Evolutionary conservation across 2,113 vertebrate species (phyloP), one percentile per base, ranked within the genome.

Genomic region (Sinocyclocheilus rhinocerous): DNA sequence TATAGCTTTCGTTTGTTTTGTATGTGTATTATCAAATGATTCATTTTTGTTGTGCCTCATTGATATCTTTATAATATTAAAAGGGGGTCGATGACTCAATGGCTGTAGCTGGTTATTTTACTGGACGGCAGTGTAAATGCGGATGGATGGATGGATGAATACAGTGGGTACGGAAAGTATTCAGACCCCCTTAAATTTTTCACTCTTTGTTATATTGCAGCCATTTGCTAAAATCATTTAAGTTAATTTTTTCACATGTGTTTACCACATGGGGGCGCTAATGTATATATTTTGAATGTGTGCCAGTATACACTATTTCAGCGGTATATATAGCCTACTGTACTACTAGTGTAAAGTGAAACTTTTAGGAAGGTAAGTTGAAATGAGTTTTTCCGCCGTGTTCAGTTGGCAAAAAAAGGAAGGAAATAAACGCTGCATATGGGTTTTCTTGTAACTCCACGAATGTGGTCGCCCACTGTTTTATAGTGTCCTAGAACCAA

Each of bases 51-150:
- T 88, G 83, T 89, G 83, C 13, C 67, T 86, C 70, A 61, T 81
- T 84, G 78, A 85, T 88, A 69, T 91, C 86, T 86, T 87, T 88
- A 90, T 83, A 73, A 50, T 86, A 94, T 92, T 94, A 95, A 94
- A 94, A 84, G 36, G 22, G 48, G 73, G 89, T 84, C 91, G 89
- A 91, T 79, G 39, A 85, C 76, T 90, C 61, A 89, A 39, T 11
- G 48, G 29, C 24, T 48, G 87, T n/a, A 59, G 1, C 39, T 22
- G 3, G 36, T 76, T 59, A 67, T 73, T 24, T 85, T 69, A 11
- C 75, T 76, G 2, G 12, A 18, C 33, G 3, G n/a, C 6, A 20
- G 16, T 67, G 26, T 67, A 16, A 33, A 29, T 67, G 26, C 6
- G 1, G 61, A 65, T 6, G 0, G 70, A 73, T 22, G 1, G 7